Evolutionary conservation across 2,797 vertebrate species (phyloP).

Genomic region (Meriones psammophilus): DNA sequence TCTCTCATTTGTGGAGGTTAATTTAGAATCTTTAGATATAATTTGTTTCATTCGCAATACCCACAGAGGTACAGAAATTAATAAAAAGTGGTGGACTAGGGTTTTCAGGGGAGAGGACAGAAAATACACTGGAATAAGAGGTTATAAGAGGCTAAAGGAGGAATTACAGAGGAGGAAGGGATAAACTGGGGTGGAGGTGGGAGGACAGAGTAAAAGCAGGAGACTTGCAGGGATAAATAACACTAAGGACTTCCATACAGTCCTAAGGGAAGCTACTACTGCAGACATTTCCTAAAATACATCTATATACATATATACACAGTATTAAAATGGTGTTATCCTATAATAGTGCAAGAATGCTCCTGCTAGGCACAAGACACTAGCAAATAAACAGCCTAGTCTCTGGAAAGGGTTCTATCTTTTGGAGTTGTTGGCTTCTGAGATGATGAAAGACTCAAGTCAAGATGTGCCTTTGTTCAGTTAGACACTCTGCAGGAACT

Average conservation of each 20-base stretch:
- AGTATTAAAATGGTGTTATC: neutral
- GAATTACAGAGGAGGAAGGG: neutral
- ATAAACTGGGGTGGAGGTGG: neutral
- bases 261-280: neutral
- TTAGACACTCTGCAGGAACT: neutral
- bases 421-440: neutral
- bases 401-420: neutral
- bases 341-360: neutral
- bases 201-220: neutral
- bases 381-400: neutral
- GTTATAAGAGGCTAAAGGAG: neutral
- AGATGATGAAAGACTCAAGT: neutral
- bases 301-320: neutral
- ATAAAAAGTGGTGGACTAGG: neutral
- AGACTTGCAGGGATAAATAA: neutral
- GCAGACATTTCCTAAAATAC: neutral
- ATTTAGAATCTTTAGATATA: neutral
- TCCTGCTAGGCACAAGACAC: neutral
- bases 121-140: neutral
- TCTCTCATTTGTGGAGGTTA: neutral
- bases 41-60: neutral
- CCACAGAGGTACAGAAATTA: neutral
- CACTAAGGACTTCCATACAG: neutral
- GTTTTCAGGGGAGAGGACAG: neutral
- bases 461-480: neutral